These are phyloP conservation scores for Phalacrocorax pelagicus DNA, from an alignment of 2,113 vertebrate species.

Conservation along the genomic window DNA sequence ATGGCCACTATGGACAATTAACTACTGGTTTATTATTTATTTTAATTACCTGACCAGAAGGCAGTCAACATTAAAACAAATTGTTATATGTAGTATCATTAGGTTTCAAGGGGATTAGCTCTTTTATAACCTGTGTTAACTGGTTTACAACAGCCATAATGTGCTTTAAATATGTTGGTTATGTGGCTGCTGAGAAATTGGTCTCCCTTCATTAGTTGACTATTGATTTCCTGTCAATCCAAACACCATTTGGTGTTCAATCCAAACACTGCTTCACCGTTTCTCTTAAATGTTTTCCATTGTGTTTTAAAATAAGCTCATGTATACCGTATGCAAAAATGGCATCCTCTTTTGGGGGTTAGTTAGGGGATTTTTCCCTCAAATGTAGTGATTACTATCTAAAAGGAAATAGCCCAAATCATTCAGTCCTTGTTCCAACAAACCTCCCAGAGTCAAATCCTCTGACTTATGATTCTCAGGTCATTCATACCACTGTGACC, in stretches of 20 bases:
- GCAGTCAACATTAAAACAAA: background rate
- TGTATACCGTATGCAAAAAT: background rate
- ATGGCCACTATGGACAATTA: background rate
- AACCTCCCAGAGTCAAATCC: background rate
- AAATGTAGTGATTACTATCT: background rate
- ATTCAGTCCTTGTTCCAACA: background rate
- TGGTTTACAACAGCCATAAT: background rate
- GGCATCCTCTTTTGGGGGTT: background rate
- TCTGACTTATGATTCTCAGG: background rate
- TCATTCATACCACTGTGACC: background rate
- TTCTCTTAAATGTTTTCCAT: background rate
- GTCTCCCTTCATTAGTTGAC: background rate
- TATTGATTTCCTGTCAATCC: background rate
- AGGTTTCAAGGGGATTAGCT: background rate
- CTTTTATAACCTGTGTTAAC: background rate
- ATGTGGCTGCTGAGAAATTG: background rate
- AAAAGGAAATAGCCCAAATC: background rate
- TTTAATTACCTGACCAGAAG: slow-evolving; percentile 16
- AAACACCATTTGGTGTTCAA: background rate
- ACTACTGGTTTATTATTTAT: background rate
- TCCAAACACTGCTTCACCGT: background rate
- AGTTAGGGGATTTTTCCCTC: fast-evolving
- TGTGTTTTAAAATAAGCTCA: background rate
- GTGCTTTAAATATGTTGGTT: background rate
- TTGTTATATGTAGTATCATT: background rate